Percentiles rank a stretch among this genome's conserved stretches.
phyloP scores from a whole-genome alignment of 1,140 invertebrate genomes.

The Drosophila melanica region DNA sequence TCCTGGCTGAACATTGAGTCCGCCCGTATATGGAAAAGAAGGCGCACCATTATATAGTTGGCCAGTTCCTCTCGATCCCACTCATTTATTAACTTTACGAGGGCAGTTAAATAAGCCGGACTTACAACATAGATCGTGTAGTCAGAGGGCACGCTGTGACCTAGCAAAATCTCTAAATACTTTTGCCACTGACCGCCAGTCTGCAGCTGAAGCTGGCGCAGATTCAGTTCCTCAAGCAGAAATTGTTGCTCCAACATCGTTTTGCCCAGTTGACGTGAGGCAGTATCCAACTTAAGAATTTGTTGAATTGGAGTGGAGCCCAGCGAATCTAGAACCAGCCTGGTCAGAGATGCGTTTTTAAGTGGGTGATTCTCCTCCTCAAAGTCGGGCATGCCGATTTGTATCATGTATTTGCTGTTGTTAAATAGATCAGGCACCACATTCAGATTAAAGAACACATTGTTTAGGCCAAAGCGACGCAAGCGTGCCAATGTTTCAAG shows the following conservation, averaged over 20 bases:
- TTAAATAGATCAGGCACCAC: constrained; percentile 8
- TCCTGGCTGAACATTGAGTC: constrained; percentile 29
- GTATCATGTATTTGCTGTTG: constrained; percentile 29
- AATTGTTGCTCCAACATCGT: background rate
- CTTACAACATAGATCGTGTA: constrained; percentile 18
- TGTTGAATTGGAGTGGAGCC: too few species aligned
- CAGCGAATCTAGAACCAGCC: too few species aligned
- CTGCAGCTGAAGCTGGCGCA: constrained; percentile 18
- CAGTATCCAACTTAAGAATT: constrained; percentile 25
- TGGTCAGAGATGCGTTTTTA: too few species aligned
- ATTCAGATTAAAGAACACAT: constrained; percentile 36
- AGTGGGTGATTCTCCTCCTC: background rate
- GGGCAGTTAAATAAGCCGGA: constrained; percentile 22
- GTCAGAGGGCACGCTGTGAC: constrained; percentile 1
- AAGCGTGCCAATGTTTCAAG: constrained; percentile 59
- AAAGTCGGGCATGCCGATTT: constrained; percentile 44
- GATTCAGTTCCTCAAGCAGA: background rate
- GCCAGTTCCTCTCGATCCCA: constrained; percentile 41
- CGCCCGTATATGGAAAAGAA: constrained; percentile 35
- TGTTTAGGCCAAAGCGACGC: constrained; percentile 56
- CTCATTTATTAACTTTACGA: constrained; percentile 37
- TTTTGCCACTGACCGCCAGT: constrained; percentile 38
- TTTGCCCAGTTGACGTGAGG: constrained; percentile 16
- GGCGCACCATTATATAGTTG: constrained; percentile 69
- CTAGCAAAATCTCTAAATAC: constrained; percentile 41